Base-by-base conservation (phyloP, 2,888 invertebrate species). In the Xestia sexstrigata region DNA sequence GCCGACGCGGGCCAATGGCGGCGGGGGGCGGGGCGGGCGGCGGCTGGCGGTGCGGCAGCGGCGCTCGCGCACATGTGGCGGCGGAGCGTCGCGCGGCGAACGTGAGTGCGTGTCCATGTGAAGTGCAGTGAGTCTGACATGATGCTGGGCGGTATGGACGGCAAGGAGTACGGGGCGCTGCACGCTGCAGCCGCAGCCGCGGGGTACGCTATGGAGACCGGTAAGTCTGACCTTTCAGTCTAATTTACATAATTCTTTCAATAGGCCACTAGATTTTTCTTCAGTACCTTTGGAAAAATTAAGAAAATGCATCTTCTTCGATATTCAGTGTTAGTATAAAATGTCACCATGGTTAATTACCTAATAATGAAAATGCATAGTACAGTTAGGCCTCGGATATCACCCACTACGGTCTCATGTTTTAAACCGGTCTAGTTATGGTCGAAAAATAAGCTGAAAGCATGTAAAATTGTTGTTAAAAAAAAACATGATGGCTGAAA, bases 141-240 rank as follows among this genome's bases (percentile, higher is more conserved):
- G 94, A 96, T 96, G 96, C 93, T 96, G 91, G 96, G 95, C 84
- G 95, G 94, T 69, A 96, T 96, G 96, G 96, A 96, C 90, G 96
- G 96, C 88, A 96, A 96, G 93, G 96, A 96, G 93, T 96, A 96
- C 93, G 96, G 96, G 83, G 96, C 96, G 93, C 94, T 96, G 94
- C 96, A 96, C 83, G 96, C 96, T 39, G 96, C 95, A 70, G 95
- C 95, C 78, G 95, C 96, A 77, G 95, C 95, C 79, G 96, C 95
- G 5, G 93, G 94, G 0, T 96, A 96, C 91, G 91, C 95, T 62
- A 95, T 96, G 96, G 96, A 96, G 4, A 82, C 93, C 74, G 95
- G 96, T 95, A 81, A 92, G 95, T 91, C n/a, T 9, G 20, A n/a
- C 4, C 13, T 58, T 39, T 6, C 58, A 42, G 11, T 60, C n/a